Percentiles rank a stretch among this genome's conserved stretches.
phyloP scores from a whole-genome alignment of 2,797 vertebrate genomes.

The Brotula barbata region DNA sequence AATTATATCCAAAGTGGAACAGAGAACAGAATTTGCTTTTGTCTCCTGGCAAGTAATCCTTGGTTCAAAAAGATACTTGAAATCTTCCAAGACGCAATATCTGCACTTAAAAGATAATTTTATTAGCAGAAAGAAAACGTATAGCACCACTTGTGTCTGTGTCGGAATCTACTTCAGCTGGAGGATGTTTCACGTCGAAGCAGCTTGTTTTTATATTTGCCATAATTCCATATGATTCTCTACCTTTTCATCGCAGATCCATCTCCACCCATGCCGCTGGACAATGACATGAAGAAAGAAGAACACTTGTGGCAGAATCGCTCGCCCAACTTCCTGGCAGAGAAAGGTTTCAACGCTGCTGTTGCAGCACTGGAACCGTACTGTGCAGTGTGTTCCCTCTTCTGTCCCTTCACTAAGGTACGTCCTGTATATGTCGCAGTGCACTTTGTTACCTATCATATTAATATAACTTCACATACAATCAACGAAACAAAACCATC shows the following conservation, averaged over 20 bases:
- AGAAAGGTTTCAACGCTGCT: constrained; percentile 88
- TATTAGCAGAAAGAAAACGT: neutral
- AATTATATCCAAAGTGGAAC: constrained; percentile 37
- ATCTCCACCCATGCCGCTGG: constrained; percentile 80
- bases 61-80: constrained; percentile 17
- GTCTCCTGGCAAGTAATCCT: constrained; percentile 23
- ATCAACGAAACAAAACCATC: too few species aligned
- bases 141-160: too few species aligned
- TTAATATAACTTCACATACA: too few species aligned
- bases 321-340: constrained; percentile 85
- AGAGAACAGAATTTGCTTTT: constrained; percentile 20
- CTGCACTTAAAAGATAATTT: constrained; percentile 20
- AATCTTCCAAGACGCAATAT: constrained; percentile 32
- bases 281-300: constrained; percentile 83
- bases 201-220: too few species aligned
- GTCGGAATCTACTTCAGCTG: too few species aligned
- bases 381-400: constrained; percentile 93
- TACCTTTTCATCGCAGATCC: constrained; percentile 73
- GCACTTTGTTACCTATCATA: too few species aligned
- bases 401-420: constrained; percentile 93
- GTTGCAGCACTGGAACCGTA: constrained; percentile 86
- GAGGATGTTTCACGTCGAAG: neutral
- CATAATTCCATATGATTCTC: neutral
- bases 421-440: too few species aligned
- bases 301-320: constrained; percentile 90